Evolutionary conservation across 1,140 invertebrate species (phyloP), one percentile per base, ranked within the genome.

Genomic region (Anoplophora glabripennis): DNA sequence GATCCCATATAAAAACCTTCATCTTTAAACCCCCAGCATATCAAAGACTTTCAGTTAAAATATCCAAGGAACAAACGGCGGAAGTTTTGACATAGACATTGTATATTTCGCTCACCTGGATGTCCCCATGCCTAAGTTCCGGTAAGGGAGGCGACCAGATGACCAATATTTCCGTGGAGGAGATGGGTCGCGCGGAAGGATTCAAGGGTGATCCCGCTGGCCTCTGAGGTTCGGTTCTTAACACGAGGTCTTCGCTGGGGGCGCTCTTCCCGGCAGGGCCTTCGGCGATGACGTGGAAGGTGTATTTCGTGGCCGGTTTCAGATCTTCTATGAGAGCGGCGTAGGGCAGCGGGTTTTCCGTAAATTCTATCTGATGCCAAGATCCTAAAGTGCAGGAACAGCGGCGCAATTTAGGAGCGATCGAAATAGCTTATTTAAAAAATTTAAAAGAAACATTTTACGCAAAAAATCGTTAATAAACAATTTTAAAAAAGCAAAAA

Each of bases 301-400:
- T 78, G 67, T 93, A 94, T 42, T 78, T 81, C 0, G 88, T 92
- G 0, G 90, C 87, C 7, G 91, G 90, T 69, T 89, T 87, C 0
- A 94, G 71, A 62, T 87, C 83, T 61, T 87, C 85, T 28, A 89
- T 81, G 7, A 86, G 64, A 0, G 85, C 83, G 17, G 82, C 82
- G 49, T 80, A 85, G 2, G 78, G 79, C 14, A 83, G 60, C 1
- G 85, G 82, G 7, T 83, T 80, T 33, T 86, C 84, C 34, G 78
- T 81, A 15, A 87, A 70, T 65, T 88, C 86, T 44, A 86, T 75
- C 53, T 87, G 84, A 54, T 86, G 83, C 86, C 86, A 89, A 52
- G 82, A 77, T 63, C 75, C 76, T 79, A 48, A 28, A 65, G 63
- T n/a, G 41, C 18, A n/a, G 8, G 12, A 44, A 14, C 17, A n/a